A percentile compares a stretch with the other conserved stretches of the same genome.
Evolutionary conservation across 2,113 vertebrate genomes (phyloP).

Genomic region (Raja brachyura): DNA sequence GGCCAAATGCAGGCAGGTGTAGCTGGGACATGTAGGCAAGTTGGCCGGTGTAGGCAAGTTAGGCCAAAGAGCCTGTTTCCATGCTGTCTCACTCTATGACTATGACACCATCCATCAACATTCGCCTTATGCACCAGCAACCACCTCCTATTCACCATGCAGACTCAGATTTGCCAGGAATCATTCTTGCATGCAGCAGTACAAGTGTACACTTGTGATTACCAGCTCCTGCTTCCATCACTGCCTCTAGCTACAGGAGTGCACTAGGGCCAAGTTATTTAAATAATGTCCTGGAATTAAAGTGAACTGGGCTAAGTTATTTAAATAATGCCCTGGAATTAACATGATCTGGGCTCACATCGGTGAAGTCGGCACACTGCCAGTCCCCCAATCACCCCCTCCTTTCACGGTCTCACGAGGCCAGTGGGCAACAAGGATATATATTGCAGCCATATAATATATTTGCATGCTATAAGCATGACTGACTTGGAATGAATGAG

Average conservation of each 20-base stretch:
- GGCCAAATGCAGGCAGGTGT: too few species aligned
- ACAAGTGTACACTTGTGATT: not conserved
- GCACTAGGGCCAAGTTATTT: too few species aligned
- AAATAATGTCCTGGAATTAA: not conserved
- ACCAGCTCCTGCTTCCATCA: not conserved
- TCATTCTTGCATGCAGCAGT: not conserved
- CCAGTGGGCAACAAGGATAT: not conserved
- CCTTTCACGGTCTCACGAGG: not conserved
- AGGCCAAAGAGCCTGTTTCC: too few species aligned
- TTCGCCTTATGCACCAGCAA: not conserved
- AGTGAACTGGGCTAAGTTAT: too few species aligned
- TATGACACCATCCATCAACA: not conserved
- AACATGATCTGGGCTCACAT: not conserved
- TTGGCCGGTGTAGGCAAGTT: too few species aligned
- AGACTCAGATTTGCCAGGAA: not conserved
- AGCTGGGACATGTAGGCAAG: too few species aligned
- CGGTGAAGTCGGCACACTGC: not conserved
- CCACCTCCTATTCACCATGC: not conserved
- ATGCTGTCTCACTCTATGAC: too few species aligned
- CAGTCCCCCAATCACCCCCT: not conserved
- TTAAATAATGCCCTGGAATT: not conserved
- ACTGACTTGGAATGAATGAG: not conserved
- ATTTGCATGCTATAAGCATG: slow-evolving; percentile 5
- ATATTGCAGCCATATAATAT: not conserved
- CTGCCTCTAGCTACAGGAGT: not conserved